Percentiles rank a stretch among this genome's conserved stretches.
phyloP scores from a whole-genome alignment of 2,888 invertebrate genomes.

The Cerastoderma edule region DNA sequence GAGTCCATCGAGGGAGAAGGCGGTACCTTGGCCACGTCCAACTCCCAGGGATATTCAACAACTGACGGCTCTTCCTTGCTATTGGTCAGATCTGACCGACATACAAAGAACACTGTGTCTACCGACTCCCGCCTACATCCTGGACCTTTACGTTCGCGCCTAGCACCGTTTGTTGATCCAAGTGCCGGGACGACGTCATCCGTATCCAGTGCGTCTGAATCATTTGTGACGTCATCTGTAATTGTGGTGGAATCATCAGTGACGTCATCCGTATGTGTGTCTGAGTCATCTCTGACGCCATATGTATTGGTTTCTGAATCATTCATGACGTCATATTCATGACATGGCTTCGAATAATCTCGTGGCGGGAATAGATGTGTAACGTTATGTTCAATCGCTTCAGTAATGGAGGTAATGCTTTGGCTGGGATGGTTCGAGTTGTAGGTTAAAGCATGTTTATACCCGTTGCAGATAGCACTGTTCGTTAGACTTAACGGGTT shows the following conservation, averaged over 20 bases:
- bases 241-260: neutral
- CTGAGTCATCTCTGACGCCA: neutral
- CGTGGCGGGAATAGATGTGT: too few species aligned
- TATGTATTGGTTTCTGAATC: neutral
- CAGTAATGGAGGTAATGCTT: neutral
- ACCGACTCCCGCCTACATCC: constrained; percentile 4
- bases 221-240: too few species aligned
- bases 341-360: too few species aligned
- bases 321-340: neutral
- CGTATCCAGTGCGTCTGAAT: too few species aligned
- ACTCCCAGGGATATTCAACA: constrained; percentile 35
- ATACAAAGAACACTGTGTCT: constrained; percentile 15
- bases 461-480: neutral
- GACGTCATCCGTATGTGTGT: neutral
- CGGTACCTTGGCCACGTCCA: constrained; percentile 4
- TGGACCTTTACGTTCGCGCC: too few species aligned
- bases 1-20: constrained; percentile 49
- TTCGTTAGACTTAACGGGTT: neutral
- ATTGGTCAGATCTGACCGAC: neutral
- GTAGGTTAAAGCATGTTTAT: constrained; percentile 8
- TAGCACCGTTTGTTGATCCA: too few species aligned
- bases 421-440: neutral
- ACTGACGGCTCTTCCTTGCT: constrained; percentile 22
- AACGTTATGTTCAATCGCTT: neutral
- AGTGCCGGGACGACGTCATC: too few species aligned